Evolutionary conservation across 2,888 invertebrate genomes (phyloP).

Genomic region (Patella ulyssiponensis): DNA sequence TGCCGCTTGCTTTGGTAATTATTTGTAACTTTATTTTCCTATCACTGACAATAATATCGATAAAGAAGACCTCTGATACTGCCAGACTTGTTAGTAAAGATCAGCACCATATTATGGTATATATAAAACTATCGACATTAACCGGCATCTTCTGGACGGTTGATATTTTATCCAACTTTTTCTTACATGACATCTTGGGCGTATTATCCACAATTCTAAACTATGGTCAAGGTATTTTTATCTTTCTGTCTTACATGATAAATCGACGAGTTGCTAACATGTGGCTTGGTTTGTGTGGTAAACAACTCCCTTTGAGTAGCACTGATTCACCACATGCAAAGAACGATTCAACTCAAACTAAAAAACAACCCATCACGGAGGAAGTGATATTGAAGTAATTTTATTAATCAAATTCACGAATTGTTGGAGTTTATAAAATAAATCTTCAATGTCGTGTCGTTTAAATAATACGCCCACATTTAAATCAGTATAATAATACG

Average conservation of each 20-base stretch:
- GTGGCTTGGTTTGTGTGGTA: constrained; percentile 32
- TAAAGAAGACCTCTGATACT: constrained; percentile 32
- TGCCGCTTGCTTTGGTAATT: constrained; percentile 42
- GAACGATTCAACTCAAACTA: too few relatives aligned
- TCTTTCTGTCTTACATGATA: constrained; percentile 49
- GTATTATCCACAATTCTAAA: constrained; percentile 46
- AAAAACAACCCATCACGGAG: too few relatives aligned
- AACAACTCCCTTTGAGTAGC: background rate
- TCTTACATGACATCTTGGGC: constrained; percentile 41
- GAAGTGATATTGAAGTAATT: too few relatives aligned
- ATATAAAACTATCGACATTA: constrained; percentile 49
- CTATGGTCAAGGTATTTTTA: constrained; percentile 50
- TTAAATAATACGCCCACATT: too few relatives aligned
- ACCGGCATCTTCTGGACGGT: constrained; percentile 57
- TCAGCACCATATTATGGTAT: constrained; percentile 43
- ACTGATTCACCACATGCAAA: too few relatives aligned
- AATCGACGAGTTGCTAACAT: constrained; percentile 44
- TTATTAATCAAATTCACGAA: too few relatives aligned
- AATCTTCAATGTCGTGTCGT: too few relatives aligned
- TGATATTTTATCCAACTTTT: constrained; percentile 46
- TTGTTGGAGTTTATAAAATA: too few relatives aligned
- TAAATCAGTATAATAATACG: too few relatives aligned
- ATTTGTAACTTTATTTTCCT: constrained; percentile 47
- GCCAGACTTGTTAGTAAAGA: constrained; percentile 29
- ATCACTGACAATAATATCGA: constrained; percentile 38